Base-by-base conservation (phyloP, 2,797 vertebrate species). In the Sarcophilus harrisii region DNA sequence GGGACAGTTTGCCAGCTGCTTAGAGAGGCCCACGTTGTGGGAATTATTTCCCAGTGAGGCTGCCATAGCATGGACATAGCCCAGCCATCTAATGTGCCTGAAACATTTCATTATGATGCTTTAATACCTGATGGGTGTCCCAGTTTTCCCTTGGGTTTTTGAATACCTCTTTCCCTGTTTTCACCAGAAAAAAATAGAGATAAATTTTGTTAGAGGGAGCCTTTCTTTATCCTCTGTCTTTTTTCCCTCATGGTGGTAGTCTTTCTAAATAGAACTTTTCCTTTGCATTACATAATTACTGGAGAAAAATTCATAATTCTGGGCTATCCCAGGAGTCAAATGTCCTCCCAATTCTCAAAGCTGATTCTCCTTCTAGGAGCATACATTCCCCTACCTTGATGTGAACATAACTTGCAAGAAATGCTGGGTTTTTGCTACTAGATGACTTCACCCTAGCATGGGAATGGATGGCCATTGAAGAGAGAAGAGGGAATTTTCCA, bases 401-500 rank as follows among this genome's bases (percentile, higher is more conserved):
- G 5, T 73, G 90, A 55, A 92, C 57, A 95, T 18, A 11, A 57
- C 30, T 73, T 73, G n/a, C 90, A 45, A n/a, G 32, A 66, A 95
- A 32, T 21, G 27, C 94, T 49, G 73, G 29, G 73, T 45, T 92
- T 95, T 96, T 81, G n/a, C 28, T 12, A 55, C 58, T 93, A 89
- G 58, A 58, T 57, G 90, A 14, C 93, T 91, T 21, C 18, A 66
- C 92, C 92, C 87, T 52, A 8, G 27, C 94, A 0, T 5, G 58
- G 90, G 94, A 91, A 94, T 57, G 60, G 29, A 57, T 30, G 59
- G 13, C 29, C 1, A 1, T 14, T 6, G 93, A 90, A 60, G 94
- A 96, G 94, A 97, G 94, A 93, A 97, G 94, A 96, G 95, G 94
- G 90, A 16, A 66, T 93, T 97, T 97, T 96, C 93, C 91, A 38